Evolutionary conservation across 1,140 invertebrate species (phyloP).

Genomic region (Drosophila subpulchrella): DNA sequence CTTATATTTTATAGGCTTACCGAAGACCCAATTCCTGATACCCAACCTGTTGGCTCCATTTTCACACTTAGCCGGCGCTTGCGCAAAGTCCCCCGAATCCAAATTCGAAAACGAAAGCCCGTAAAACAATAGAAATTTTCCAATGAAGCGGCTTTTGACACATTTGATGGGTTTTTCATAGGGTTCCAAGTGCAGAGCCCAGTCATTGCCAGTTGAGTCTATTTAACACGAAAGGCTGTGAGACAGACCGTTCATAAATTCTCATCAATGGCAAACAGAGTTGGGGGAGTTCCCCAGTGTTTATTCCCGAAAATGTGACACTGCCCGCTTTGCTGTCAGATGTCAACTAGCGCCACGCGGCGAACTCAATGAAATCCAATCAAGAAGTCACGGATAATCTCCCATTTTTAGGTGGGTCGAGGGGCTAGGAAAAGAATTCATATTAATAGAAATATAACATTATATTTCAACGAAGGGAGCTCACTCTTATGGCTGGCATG

Average conservation of each 20-base stretch:
- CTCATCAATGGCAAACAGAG: constrained; percentile 55
- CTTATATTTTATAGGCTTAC: constrained; percentile 68
- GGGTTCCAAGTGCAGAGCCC: constrained; percentile 19
- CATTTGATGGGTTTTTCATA: constrained; percentile 56
- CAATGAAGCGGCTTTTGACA: constrained; percentile 69
- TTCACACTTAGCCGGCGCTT: constrained; percentile 63
- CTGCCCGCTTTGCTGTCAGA: constrained; percentile 62
- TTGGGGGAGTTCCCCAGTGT: constrained; percentile 19
- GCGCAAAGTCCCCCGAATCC: constrained; percentile 38
- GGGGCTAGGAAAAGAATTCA: not conserved
- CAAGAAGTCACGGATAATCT: constrained; percentile 69
- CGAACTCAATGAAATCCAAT: constrained; percentile 69
- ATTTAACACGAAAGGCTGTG: constrained; percentile 54
- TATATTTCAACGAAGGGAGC: constrained; percentile 2
- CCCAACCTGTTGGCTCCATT: constrained; percentile 52
- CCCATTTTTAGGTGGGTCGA: constrained; percentile 16
- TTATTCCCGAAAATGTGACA: constrained; percentile 12
- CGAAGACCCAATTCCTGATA: constrained; percentile 26
- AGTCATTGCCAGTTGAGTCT: constrained; percentile 43
- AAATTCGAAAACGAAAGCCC: constrained; percentile 22
- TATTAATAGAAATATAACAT: constrained; percentile 27
- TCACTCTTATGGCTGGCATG: not conserved
- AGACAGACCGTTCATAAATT: constrained; percentile 67
- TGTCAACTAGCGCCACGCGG: constrained; percentile 80
- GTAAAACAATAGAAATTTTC: constrained; percentile 52